Percentiles rank a stretch among this genome's conserved stretches.
phyloP scores from a whole-genome alignment of 2,113 vertebrate species.

The Erpornis zantholeuca region DNA sequence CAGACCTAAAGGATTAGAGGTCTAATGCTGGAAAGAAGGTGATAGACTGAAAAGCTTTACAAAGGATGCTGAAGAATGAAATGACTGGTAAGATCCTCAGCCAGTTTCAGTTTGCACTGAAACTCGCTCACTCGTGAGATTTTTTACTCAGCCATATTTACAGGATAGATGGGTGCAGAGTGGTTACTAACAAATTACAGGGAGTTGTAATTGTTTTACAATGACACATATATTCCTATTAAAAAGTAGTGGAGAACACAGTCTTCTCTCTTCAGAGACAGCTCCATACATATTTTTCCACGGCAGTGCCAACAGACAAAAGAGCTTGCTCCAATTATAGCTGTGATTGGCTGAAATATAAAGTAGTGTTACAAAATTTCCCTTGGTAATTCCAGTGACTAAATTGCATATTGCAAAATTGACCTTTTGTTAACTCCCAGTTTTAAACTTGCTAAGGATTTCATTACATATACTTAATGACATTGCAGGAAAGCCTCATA shows the following conservation, averaged over 20 bases:
- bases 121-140: not conserved
- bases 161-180: not conserved
- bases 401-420: not conserved
- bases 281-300: not conserved
- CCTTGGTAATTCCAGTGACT: not conserved
- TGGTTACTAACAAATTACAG: not conserved
- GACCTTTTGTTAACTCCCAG: not conserved
- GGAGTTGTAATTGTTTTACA: not conserved
- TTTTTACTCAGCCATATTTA: not conserved
- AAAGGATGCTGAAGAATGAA: not conserved
- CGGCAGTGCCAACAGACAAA: not conserved
- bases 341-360: not conserved
- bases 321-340: not conserved
- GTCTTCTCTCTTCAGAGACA: not conserved
- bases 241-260: not conserved
- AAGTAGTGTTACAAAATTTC: not conserved
- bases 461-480: not conserved
- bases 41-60: not conserved
- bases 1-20: conserved; percentile 8
- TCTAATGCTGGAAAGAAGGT: not conserved
- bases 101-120: not conserved
- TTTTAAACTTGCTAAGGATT: not conserved
- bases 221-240: not conserved
- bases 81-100: not conserved
- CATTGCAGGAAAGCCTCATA: not conserved